These are phyloP conservation scores for Pelecanus crispus DNA, from an alignment of 2,113 vertebrate genomes.

Conservation along the genomic window DNA sequence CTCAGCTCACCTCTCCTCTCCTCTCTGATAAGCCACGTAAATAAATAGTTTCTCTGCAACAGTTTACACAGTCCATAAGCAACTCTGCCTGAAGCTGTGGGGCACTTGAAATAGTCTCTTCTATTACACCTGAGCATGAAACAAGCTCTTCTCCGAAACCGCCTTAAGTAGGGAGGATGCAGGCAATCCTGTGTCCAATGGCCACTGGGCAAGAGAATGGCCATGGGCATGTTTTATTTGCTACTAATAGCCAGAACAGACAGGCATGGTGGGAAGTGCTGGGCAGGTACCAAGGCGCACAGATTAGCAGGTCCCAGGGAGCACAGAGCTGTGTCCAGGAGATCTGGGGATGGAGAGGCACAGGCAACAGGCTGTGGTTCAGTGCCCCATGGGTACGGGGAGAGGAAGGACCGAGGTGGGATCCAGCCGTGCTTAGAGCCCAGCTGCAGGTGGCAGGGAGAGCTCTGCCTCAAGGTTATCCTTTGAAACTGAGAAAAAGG, in stretches of 20 bases:
- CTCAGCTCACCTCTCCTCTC: neutral
- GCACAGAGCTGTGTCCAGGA: neutral
- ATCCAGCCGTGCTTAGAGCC: neutral
- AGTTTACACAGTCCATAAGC: neutral
- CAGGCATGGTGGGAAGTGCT: neutral
- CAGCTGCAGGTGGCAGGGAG: rapidly evolving
- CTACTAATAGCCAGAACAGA: neutral
- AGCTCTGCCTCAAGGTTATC: neutral
- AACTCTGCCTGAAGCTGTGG: neutral
- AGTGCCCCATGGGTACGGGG: no score
- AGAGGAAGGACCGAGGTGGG: neutral
- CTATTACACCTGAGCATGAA: neutral
- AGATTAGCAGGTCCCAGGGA: neutral
- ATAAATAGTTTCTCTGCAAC: neutral
- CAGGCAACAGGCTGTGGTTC: neutral
- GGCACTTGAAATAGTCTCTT: neutral
- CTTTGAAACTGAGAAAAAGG: neutral
- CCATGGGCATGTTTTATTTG: neutral
- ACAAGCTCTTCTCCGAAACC: neutral
- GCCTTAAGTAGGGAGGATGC: neutral
- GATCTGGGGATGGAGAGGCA: neutral
- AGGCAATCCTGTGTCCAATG: rapidly evolving
- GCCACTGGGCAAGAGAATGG: rapidly evolving
- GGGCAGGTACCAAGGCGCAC: neutral
- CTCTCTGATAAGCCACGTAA: neutral